Evolutionary conservation across 2,113 vertebrate species (phyloP).

Genomic region (Oryzias javanicus): DNA sequence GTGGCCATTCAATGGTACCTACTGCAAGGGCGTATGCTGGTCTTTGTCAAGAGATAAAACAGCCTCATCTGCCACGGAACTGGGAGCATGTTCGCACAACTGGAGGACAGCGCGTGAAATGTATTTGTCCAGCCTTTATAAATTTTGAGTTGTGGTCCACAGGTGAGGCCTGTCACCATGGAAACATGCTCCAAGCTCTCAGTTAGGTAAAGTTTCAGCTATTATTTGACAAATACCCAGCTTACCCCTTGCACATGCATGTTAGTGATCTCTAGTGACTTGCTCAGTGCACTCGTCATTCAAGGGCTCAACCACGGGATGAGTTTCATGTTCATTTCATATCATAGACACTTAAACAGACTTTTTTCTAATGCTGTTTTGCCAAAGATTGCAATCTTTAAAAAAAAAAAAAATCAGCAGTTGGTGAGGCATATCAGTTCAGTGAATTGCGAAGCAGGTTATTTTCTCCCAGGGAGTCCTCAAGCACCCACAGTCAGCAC

Average conservation of each 20-base stretch:
- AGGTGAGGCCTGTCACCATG: slow-evolving; percentile 25
- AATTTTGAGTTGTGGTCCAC: slow-evolving; percentile 14
- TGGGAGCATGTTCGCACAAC: slow-evolving; percentile 53
- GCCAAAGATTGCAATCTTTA: slow-evolving; percentile 54
- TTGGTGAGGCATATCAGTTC: slow-evolving; percentile 73
- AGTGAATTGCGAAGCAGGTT: slow-evolving; percentile 76
- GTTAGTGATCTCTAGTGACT: slow-evolving; percentile 78
- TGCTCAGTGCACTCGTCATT: slow-evolving; percentile 75
- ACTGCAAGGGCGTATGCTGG: slow-evolving; percentile 74
- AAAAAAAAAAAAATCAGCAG: slow-evolving; percentile 66
- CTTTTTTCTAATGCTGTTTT: slow-evolving; percentile 30
- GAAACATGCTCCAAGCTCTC: slow-evolving; percentile 61
- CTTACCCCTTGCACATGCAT: slow-evolving; percentile 80
- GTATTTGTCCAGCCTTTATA: slow-evolving; percentile 12
- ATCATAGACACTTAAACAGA: slow-evolving; percentile 56
- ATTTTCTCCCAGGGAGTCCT: slow-evolving; percentile 70
- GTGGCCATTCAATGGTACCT: slow-evolving; percentile 80
- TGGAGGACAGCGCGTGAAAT: slow-evolving; percentile 9
- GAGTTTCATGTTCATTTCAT: slow-evolving; percentile 70
- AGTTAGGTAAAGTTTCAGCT: slow-evolving; percentile 37
- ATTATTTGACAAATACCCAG: slow-evolving; percentile 72
- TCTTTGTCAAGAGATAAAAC: slow-evolving; percentile 69
- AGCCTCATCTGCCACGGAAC: slow-evolving; percentile 52
- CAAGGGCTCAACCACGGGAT: slow-evolving; percentile 68
- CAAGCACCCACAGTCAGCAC: slow-evolving; percentile 75